These are phyloP conservation scores for Carapus acus DNA, from an alignment of 2,797 vertebrate species.

Conservation along the genomic window DNA sequence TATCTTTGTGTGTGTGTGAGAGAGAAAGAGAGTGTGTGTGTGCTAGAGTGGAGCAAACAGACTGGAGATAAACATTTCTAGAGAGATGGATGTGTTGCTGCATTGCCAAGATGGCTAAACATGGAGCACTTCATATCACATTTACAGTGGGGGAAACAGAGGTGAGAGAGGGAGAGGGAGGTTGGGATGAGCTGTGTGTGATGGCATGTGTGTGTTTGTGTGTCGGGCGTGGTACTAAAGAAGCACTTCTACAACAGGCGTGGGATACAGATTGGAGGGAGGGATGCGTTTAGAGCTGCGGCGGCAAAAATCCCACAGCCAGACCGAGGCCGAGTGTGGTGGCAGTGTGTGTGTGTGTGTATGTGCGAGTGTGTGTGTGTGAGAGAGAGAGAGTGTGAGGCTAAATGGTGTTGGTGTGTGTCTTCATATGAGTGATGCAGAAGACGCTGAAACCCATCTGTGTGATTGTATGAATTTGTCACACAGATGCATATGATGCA, in stretches of 20 bases:
- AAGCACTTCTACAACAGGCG: neutral
- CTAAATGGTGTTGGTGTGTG: conserved; percentile 16
- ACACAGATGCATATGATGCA: too few species aligned
- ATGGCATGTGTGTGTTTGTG: too few species aligned
- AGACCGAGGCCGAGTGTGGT: conserved; percentile 30
- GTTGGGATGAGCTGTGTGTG: too few species aligned
- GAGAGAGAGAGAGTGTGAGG: conserved; percentile 1
- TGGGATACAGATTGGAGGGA: conserved; percentile 27
- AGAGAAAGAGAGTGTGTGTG: conserved; percentile 22
- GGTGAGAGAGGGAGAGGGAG: neutral
- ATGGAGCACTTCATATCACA: conserved; percentile 52
- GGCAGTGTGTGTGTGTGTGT: conserved; percentile 7
- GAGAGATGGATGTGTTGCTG: conserved; percentile 49
- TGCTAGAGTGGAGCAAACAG: conserved; percentile 40
- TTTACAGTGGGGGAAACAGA: conserved; percentile 7
- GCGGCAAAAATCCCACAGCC: conserved; percentile 41
- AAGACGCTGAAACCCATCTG: neutral
- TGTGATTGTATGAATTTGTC: conserved; percentile 4
- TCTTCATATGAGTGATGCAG: conserved; percentile 8
- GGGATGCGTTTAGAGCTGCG: conserved; percentile 27
- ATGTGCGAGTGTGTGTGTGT: conserved; percentile 4
- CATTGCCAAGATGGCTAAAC: conserved; percentile 54
- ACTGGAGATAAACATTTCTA: conserved; percentile 59
- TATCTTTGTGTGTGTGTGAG: conserved; percentile 20
- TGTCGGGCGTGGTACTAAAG: neutral